Percentiles rank a stretch among this genome's conserved stretches.
phyloP scores from a whole-genome alignment of 2,113 vertebrate species.

The Cavia porcellus region DNA sequence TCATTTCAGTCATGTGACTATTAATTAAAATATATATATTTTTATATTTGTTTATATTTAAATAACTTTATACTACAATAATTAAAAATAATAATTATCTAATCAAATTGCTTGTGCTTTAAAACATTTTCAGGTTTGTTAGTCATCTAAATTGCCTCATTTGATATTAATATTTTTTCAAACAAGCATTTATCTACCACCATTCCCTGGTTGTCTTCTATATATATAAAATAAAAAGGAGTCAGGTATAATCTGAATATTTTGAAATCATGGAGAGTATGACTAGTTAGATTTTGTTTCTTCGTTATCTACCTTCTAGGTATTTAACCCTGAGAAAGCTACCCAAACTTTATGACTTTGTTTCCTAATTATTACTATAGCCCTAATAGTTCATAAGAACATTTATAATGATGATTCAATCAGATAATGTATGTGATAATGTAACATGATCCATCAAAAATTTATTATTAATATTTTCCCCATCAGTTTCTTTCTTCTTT shows the following conservation, averaged over 20 bases:
- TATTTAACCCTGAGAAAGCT: neutral
- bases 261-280: neutral
- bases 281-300: neutral
- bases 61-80: neutral
- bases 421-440: neutral
- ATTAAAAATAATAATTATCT: neutral
- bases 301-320: neutral
- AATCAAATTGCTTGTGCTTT: neutral
- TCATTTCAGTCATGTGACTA: neutral
- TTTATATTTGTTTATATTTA: neutral
- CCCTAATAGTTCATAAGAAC: neutral
- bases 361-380: neutral
- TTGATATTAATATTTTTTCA: constrained; percentile 14
- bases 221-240: neutral
- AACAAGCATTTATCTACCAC: neutral
- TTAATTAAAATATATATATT: constrained; percentile 28
- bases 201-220: neutral
- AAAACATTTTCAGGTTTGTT: neutral
- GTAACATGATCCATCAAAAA: neutral
- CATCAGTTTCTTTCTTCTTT: neutral
- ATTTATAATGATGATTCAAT: neutral
- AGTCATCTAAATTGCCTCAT: neutral
- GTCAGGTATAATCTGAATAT: neutral
- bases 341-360: neutral
- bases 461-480: neutral